Percentiles rank a stretch among this genome's conserved stretches.
Conservation (phyloP, 2,888 invertebrate genomes). For the Melieria omissa region DNA sequence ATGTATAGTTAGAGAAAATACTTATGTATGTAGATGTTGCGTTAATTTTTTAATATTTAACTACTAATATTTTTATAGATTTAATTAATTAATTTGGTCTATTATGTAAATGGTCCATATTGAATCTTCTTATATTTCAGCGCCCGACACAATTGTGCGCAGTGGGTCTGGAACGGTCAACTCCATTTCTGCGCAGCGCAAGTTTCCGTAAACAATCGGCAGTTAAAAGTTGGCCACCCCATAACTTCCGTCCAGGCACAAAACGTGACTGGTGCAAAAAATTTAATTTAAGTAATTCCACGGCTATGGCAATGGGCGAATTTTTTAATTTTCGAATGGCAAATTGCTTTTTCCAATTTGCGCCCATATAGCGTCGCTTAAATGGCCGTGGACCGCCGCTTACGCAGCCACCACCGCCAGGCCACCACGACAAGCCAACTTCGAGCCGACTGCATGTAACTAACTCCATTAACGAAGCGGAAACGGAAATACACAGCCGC, state of each 20-base stretch:
- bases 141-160: too few species aligned
- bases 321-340: not conserved
- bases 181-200: too few species aligned
- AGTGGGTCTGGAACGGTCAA: too few species aligned
- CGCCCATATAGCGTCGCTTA: slow-evolving; percentile 58
- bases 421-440: not conserved
- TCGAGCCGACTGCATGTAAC: slow-evolving; percentile 48
- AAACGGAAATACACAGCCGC: slow-evolving; percentile 50
- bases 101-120: too few species aligned
- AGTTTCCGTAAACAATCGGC: slow-evolving; percentile 3
- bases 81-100: too few species aligned
- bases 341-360: slow-evolving; percentile 62
- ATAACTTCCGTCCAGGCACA: not conserved
- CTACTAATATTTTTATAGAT: too few species aligned
- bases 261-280: slow-evolving; percentile 6
- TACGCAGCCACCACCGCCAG: not conserved
- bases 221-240: slow-evolving; percentile 9
- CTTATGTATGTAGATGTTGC: too few species aligned
- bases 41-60: too few species aligned
- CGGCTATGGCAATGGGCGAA: too few species aligned
- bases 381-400: slow-evolving; percentile 45
- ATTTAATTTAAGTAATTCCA: too few species aligned
- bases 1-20: too few species aligned
- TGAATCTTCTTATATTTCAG: too few species aligned
- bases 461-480: slow-evolving; percentile 63